Percentiles rank a stretch among this genome's conserved stretches.
Evolutionary conservation across 2,888 invertebrate species (phyloP).

Genomic region (Apamea epomidion): DNA sequence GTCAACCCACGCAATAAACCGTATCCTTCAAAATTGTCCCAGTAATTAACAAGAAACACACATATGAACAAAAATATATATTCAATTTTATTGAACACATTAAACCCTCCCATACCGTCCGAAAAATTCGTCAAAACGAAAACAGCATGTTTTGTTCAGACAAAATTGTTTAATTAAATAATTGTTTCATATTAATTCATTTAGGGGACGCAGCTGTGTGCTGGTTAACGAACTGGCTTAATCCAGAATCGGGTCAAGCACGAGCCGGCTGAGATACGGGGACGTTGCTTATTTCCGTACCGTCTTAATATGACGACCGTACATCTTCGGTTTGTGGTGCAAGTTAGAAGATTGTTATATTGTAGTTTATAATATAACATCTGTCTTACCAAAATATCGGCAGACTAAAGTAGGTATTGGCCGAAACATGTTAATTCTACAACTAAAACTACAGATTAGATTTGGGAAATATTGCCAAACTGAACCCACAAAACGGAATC

Average conservation of each 20-base stretch:
- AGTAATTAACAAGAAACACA: conserved; percentile 15
- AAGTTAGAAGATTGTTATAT: conserved; percentile 17
- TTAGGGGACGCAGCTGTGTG: conserved; percentile 60
- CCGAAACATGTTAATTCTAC: too few species aligned
- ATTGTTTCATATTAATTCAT: conserved; percentile 59
- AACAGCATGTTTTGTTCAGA: conserved; percentile 36
- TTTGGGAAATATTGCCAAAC: too few species aligned
- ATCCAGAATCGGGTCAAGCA: conserved; percentile 66
- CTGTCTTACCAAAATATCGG: too few species aligned
- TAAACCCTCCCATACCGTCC: conserved; percentile 14
- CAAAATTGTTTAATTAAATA: conserved; percentile 60
- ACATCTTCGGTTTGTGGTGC: conserved; percentile 55
- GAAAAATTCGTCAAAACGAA: conserved; percentile 36
- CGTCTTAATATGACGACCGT: conserved; percentile 55
- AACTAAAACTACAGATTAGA: too few species aligned
- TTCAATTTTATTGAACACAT: conserved; percentile 24
- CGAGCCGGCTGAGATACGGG: conserved; percentile 57
- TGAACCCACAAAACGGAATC: too few species aligned
- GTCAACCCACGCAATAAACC: not conserved
- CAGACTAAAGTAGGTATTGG: too few species aligned
- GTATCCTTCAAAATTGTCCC: conserved; percentile 23
- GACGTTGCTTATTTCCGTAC: conserved; percentile 67
- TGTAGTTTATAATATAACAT: not conserved
- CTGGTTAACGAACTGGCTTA: conserved; percentile 66
- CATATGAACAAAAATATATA: conserved; percentile 18